Percentiles rank a stretch among this genome's conserved stretches.
phyloP scores from a whole-genome alignment of 1,140 invertebrate species.

The Brachionus rotundiformis region DNA sequence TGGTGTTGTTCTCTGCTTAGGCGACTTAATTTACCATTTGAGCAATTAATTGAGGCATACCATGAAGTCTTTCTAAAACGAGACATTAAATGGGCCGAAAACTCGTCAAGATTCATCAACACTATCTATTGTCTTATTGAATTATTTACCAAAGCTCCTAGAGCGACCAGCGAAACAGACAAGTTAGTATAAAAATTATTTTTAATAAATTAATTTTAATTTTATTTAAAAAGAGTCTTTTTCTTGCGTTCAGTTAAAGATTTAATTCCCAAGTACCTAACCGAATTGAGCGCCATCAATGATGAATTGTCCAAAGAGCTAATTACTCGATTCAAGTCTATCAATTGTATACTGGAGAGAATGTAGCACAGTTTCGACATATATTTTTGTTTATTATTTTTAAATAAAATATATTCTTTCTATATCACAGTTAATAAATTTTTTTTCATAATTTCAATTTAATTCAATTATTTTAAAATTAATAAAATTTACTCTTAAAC shows the following conservation, averaged over 20 bases:
- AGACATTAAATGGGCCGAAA: constrained; percentile 51
- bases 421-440: not conserved
- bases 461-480: constrained; percentile 3
- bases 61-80: constrained; percentile 1
- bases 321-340: constrained; percentile 22
- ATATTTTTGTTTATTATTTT: constrained; percentile 14
- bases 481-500: not conserved
- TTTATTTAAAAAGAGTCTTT: not conserved
- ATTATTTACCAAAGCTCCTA: constrained; percentile 46
- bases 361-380: not conserved
- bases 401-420: not conserved
- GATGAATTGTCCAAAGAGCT: constrained; percentile 42
- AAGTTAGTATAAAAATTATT: not conserved
- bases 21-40: constrained; percentile 18
- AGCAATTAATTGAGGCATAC: constrained; percentile 26
- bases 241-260: constrained; percentile 16
- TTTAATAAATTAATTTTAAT: not conserved
- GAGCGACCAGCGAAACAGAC: constrained; percentile 43
- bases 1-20: constrained; percentile 14
- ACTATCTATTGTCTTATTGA: constrained; percentile 34
- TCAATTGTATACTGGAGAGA: constrained; percentile 32
- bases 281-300: constrained; percentile 8
- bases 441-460: not conserved
- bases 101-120: constrained; percentile 34
- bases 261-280: constrained; percentile 43